These are phyloP conservation scores for Pseudococcus jackbeardsleyi DNA, from an alignment of 2,888 invertebrate genomes.

Conservation along the genomic window DNA sequence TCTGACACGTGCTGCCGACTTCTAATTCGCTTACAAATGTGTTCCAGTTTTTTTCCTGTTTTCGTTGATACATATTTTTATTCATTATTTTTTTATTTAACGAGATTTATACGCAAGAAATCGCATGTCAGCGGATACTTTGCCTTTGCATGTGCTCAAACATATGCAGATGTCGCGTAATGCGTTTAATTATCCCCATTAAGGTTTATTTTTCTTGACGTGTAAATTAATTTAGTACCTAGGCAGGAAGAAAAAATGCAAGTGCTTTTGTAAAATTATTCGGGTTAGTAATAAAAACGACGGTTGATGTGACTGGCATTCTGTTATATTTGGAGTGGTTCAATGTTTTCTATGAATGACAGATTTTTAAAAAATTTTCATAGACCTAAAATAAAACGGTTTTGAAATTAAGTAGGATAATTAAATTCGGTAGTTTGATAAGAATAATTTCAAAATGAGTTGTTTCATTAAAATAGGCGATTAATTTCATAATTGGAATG, in stretches of 20 bases:
- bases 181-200: background rate
- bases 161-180: background rate
- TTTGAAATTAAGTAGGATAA: too few species aligned
- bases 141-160: background rate
- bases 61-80: background rate
- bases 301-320: too few species aligned
- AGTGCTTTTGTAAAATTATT: too few species aligned
- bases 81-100: background rate
- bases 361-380: too few species aligned
- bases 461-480: too few species aligned
- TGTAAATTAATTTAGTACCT: background rate
- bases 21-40: background rate
- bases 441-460: too few species aligned
- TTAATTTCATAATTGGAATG: too few species aligned
- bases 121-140: constrained; percentile 22
- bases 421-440: too few species aligned
- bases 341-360: too few species aligned
- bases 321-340: too few species aligned
- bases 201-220: background rate
- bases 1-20: constrained; percentile 5
- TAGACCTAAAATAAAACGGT: too few species aligned
- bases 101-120: background rate
- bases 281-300: too few species aligned
- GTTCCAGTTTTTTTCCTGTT: background rate
- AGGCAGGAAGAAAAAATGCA: background rate